Conservation (phyloP, 2,113 vertebrate genomes). For the Ptyas mucosa region DNA sequence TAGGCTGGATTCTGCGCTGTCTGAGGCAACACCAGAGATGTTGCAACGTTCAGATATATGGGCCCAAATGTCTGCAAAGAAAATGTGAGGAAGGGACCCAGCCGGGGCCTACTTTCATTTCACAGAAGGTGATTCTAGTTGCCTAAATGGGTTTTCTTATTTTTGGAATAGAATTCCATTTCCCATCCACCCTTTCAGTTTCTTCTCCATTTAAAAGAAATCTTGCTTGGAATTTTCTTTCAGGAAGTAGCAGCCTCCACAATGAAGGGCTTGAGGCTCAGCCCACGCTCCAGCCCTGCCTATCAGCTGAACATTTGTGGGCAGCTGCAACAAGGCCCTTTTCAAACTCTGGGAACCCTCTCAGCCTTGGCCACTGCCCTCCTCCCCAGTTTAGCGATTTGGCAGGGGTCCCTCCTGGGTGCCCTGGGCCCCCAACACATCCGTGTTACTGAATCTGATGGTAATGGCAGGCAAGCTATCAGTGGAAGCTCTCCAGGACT, state of each 20-base stretch:
- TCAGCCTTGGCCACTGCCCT: neutral
- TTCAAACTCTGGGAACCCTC: neutral
- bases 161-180: neutral
- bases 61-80: neutral
- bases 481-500: neutral
- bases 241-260: neutral
- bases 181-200: neutral
- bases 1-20: constrained; percentile 52
- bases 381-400: neutral
- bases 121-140: constrained; percentile 11
- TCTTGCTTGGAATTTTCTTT: neutral
- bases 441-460: neutral
- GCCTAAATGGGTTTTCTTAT: constrained; percentile 27
- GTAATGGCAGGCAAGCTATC: neutral
- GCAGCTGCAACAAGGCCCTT: neutral
- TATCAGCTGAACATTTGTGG: neutral
- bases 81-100: neutral
- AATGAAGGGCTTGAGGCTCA: neutral
- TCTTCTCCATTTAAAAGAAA: constrained; percentile 34
- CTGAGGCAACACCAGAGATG: constrained; percentile 49
- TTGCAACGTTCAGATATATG: constrained; percentile 40
- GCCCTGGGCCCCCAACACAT: neutral
- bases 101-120: neutral
- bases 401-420: neutral
- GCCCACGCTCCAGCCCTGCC: neutral